phyloP scores from a whole-genome alignment of 1,140 invertebrate species.

The Agraylea sexmaculata region DNA sequence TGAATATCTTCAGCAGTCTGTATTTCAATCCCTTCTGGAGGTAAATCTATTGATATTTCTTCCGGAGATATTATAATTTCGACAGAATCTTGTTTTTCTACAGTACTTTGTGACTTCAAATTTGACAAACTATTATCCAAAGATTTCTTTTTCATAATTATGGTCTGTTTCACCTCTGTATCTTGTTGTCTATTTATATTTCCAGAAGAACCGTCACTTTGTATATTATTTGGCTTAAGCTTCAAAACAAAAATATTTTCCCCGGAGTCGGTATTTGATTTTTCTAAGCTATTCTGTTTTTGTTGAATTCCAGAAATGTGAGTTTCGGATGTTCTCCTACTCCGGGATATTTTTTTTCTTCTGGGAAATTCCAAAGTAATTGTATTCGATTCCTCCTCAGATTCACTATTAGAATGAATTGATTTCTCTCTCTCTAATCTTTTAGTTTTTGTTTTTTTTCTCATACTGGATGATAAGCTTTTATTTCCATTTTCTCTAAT shows the following conservation, averaged over 20 bases:
- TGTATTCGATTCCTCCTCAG: conserved; percentile 35
- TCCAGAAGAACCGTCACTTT: conserved; percentile 5
- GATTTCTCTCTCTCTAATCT: conserved; percentile 38
- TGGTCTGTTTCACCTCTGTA: conserved; percentile 3
- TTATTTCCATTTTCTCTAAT: conserved; percentile 7
- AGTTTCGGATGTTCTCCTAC: conserved; percentile 31
- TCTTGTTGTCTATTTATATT: conserved; percentile 12
- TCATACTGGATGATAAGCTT: conserved; percentile 10
- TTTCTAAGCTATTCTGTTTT: conserved; percentile 19
- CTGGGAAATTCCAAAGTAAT: conserved; percentile 39
- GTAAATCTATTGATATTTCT: conserved; percentile 25
- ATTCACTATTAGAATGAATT: conserved; percentile 38
- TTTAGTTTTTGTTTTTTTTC: conserved; percentile 19
- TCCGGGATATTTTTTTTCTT: conserved; percentile 29
- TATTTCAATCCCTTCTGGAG: conserved; percentile 31
- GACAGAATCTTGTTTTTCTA: conserved; percentile 14
- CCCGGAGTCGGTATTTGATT: conserved; percentile 19
- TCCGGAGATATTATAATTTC: conserved; percentile 19
- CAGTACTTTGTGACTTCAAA: conserved; percentile 5
- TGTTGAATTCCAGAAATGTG: conserved; percentile 20
- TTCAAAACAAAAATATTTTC: conserved; percentile 20
- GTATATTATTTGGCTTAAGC: conserved; percentile 16
- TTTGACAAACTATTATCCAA: conserved; percentile 11
- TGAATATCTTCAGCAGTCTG: conserved; percentile 30
- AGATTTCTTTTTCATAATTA: conserved; percentile 14